Evolutionary conservation across 2,888 invertebrate species (phyloP), one percentile per base, ranked within the genome.

Genomic region (Ornithoptera priamus): DNA sequence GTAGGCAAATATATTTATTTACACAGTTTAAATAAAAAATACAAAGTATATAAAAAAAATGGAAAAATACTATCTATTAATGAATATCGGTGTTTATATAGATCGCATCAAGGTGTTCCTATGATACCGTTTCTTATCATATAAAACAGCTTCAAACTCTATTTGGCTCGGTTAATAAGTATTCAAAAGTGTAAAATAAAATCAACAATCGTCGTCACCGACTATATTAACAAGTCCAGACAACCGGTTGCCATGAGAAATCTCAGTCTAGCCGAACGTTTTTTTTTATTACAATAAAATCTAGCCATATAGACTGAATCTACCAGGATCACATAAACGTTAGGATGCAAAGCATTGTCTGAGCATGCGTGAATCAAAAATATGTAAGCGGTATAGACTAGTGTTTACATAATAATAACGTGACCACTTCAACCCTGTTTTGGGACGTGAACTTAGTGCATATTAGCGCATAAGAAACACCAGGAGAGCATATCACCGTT

Each of bases 401-500:
- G 5, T 50, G 17, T 50, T 15, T 15, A 17, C 12, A 5, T 5
- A 50, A 15, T 68, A 24, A 17, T 36, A 39, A 24, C 42, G 62
- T 17, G 66, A 69, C 67, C 67, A 56, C 24, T 36, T 57, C 66
- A 63, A 24, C 58, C 24, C 24, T 39, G 22, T 22, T 62, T 50
- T 24, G 30, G 50, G n/a, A 50, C 36, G 67, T 59, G 61, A 63
- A 61, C 20, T 62, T 70, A 68, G 72, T 79, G 80, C 77, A 78
- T 73, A 67, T 72, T 74, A 71, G 71, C 76, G 76, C 77, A 74
- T 72, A 72, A 68, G 68, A 65, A 60, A 53, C 75, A 80, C 79
- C 65, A 79, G 80, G 80, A 72, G 69, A 76, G 63, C 77, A 80
- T 75, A 73, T 68, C 22, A 58, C n/a, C 50, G 39, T 65, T 70